Evolutionary conservation across 2,797 vertebrate species (phyloP), one percentile per base, ranked within the genome.

Genomic region (Sternarchorhynchus goeldii): DNA sequence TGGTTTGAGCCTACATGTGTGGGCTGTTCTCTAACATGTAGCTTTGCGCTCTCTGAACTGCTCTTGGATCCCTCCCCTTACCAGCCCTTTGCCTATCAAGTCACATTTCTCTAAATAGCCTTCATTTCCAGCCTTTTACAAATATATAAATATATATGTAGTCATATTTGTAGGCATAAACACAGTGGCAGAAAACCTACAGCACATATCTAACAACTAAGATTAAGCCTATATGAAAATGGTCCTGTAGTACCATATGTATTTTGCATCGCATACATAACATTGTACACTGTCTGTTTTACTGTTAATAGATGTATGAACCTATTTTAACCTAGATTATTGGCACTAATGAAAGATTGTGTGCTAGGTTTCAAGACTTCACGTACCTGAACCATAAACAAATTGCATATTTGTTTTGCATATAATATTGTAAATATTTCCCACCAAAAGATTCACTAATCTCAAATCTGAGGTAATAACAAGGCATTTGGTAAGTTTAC

Each of bases 1-100:
- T 77, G 59, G 72, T 57, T 57, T 36, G 2, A 58, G 50, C 25
- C 3, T 64, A 59, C 56, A 29, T 68, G 81, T 75, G 80, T 79
- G 80, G 77, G 69, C 59, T 63, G 70, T 59, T 60, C 2, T 71
- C 5, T 55, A 73, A 71, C 60, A 70, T 62, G 45, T 34, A 69
- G 36, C 55, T 74, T 6, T 64, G 63, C n/a, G 17, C 66, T 31
- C 20, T 50, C 55, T 55, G 53, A 74, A 69, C 58, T 75, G 31
- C 62, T 64, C 65, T 66, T 64, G 36, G 12, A 55, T 17, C 57
- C 29, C 64, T 75, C 41, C 20, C 21, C n/a, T 68, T 70, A 6
- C n/a, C 32, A 55, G 32, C 21, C 17, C 41, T 64, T 76, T 34
- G 29, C 21, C n/a, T 76, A 64, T 53, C 62, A 62, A 12, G 32